Percentiles rank a stretch among this genome's conserved stretches.
Evolutionary conservation across 2,888 invertebrate genomes (phyloP).

Genomic region (Agrochola litura): DNA sequence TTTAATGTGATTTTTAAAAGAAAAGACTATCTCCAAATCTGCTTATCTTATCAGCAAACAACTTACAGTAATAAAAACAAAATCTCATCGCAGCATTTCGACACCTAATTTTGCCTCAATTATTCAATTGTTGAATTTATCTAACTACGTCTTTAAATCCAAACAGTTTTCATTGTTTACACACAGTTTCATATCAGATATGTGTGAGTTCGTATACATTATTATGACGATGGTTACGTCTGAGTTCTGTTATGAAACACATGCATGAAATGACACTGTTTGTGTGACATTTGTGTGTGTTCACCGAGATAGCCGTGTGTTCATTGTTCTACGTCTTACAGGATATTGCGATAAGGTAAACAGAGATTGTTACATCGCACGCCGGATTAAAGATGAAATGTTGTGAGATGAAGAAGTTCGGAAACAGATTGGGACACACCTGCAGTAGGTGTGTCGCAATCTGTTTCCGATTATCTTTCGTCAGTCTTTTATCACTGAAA

Average conservation of each 20-base stretch:
- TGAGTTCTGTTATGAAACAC: constrained; percentile 38
- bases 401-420: not conserved
- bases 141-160: constrained; percentile 27
- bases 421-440: not conserved
- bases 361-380: constrained; percentile 16
- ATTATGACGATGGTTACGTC: constrained; percentile 38
- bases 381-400: constrained; percentile 6
- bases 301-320: constrained; percentile 39
- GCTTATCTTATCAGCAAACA: constrained; percentile 7
- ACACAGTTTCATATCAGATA: constrained; percentile 16
- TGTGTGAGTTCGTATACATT: constrained; percentile 23
- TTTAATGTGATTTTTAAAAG: not conserved
- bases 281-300: constrained; percentile 42
- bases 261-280: constrained; percentile 42
- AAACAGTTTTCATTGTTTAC: constrained; percentile 44
- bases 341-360: constrained; percentile 50
- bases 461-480: not conserved
- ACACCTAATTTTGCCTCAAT: constrained; percentile 13
- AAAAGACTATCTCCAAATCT: not conserved
- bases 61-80: constrained; percentile 21
- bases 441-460: too few species aligned
- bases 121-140: constrained; percentile 15
- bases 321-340: constrained; percentile 49
- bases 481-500: not conserved
- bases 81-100: constrained; percentile 14